These are phyloP conservation scores for Dryoscopus gambensis DNA, from an alignment of 2,113 vertebrate genomes.

Conservation along the genomic window DNA sequence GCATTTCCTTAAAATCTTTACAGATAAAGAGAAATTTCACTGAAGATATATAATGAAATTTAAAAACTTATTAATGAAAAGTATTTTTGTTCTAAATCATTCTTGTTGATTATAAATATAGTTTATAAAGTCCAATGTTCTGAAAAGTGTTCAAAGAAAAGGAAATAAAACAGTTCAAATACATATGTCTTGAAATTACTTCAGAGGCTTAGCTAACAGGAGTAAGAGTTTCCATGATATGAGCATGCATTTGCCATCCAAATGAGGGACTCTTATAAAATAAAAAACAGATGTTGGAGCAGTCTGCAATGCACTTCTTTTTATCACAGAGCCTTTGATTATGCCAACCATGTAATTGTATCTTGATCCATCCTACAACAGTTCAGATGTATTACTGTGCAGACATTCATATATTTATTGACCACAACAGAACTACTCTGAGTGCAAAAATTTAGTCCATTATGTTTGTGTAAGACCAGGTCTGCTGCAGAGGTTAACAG, in stretches of 20 bases:
- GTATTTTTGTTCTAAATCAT: neutral
- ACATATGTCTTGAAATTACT: neutral
- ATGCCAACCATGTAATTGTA: neutral
- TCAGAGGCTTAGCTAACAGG: neutral
- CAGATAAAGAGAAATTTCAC: neutral
- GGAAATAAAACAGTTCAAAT: neutral
- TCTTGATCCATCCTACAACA: neutral
- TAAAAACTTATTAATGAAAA: neutral
- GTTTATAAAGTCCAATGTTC: neutral
- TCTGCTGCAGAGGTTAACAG: neutral
- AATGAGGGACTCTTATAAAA: neutral
- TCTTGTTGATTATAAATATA: neutral
- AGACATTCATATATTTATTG: neutral
- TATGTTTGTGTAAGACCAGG: neutral
- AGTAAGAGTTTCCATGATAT: neutral
- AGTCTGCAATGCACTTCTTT: neutral
- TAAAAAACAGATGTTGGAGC: neutral
- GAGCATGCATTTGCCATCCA: neutral
- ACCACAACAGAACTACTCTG: neutral
- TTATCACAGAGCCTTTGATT: neutral
- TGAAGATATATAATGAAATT: neutral
- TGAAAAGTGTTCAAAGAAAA: slow-evolving; percentile 22
- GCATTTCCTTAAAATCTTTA: neutral
- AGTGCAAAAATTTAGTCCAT: neutral
- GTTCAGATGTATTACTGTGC: neutral